Evolutionary conservation across 2,888 invertebrate genomes (phyloP).

Genomic region (Apantesis nais): DNA sequence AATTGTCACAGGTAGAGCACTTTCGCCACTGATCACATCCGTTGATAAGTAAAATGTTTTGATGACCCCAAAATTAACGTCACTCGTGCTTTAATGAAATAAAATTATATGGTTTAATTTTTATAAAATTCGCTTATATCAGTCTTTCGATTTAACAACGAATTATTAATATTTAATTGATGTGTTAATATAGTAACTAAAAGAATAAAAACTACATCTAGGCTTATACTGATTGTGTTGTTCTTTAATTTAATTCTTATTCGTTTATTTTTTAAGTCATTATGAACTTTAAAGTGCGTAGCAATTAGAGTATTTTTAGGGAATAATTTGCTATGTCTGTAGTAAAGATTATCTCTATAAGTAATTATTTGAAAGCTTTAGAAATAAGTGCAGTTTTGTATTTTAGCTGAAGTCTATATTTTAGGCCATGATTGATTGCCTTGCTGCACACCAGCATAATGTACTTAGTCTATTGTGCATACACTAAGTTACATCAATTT

Average conservation of each 20-base stretch:
- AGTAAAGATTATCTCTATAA: not conserved
- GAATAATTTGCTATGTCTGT: not conserved
- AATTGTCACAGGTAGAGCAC: not conserved
- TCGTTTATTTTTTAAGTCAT: not conserved
- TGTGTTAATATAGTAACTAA: not conserved
- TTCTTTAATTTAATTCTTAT: conserved; percentile 3
- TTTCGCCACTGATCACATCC: not conserved
- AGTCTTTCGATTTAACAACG: conserved; percentile 68
- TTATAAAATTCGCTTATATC: conserved; percentile 81
- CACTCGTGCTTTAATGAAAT: conserved; percentile 38
- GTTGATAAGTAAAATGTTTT: not conserved
- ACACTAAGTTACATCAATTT: no score
- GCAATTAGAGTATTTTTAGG: conserved; percentile 1
- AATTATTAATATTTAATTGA: conserved; percentile 33
- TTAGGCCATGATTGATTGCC: not conserved
- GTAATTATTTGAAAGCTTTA: not conserved
- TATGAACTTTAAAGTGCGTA: not conserved
- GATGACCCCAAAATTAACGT: conserved; percentile 12
- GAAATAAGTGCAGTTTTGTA: not conserved
- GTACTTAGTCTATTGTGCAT: no score
- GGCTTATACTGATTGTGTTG: conserved; percentile 2
- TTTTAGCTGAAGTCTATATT: not conserved
- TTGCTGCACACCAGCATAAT: no score
- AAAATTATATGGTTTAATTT: conserved; percentile 47
- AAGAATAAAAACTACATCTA: conserved; percentile 4